Evolutionary conservation across 1,140 invertebrate genomes (phyloP).

Genomic region (Scaptomyza pallida): DNA sequence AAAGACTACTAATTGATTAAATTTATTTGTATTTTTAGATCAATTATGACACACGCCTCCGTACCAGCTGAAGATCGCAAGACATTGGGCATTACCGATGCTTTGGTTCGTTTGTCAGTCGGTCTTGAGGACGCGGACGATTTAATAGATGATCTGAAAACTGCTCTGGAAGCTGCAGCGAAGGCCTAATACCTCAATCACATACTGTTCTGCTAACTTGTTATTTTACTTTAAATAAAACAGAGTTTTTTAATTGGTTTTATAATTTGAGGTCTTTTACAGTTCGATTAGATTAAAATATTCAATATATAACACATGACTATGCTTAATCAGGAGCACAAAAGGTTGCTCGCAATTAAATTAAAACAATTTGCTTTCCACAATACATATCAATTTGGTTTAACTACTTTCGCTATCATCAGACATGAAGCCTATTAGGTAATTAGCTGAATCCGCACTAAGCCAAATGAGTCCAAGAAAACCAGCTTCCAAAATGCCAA

Average conservation of each 20-base stretch:
- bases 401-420: conserved; percentile 36
- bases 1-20: neutral
- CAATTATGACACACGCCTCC: conserved; percentile 93
- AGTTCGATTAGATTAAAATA: neutral
- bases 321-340: neutral
- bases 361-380: conserved; percentile 8
- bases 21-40: conserved; percentile 43
- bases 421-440: conserved; percentile 48
- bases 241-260: no score
- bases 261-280: no score
- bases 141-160: conserved; percentile 94
- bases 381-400: neutral
- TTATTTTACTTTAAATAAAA: neutral
- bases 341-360: neutral
- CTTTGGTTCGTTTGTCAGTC: conserved; percentile 94
- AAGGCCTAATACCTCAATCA: conserved; percentile 39
- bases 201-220: neutral
- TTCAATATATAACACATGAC: no score
- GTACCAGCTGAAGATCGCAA: conserved; percentile 89
- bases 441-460: conserved; percentile 61
- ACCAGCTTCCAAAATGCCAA: conserved; percentile 91
- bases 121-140: conserved; percentile 95
- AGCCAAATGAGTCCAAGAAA: conserved; percentile 89
- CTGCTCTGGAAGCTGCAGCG: conserved; percentile 87
- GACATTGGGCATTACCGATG: conserved; percentile 93